These are phyloP conservation scores for Stenchaetothrips biformis DNA, from an alignment of 2,888 invertebrate genomes.

Conservation along the genomic window DNA sequence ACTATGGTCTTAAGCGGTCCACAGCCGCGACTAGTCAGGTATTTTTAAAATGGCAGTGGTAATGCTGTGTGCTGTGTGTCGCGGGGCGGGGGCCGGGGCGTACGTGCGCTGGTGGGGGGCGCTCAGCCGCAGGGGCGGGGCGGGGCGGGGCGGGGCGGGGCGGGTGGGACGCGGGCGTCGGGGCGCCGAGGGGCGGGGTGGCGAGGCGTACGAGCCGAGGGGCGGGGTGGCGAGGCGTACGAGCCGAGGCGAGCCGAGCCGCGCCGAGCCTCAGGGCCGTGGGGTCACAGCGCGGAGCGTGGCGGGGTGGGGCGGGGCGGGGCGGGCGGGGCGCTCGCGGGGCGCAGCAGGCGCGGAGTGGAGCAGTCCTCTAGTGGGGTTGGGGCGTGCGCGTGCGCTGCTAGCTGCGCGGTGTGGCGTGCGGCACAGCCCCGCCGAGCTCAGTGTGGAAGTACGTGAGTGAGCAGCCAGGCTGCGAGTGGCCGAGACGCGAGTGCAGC, in stretches of 20 bases:
- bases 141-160: too few relatives aligned
- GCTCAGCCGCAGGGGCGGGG: neutral
- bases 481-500: too few relatives aligned
- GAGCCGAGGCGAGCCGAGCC: neutral
- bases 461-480: neutral
- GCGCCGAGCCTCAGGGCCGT: neutral
- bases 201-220: neutral
- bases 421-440: neutral
- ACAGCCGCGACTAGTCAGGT: neutral
- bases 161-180: too few relatives aligned
- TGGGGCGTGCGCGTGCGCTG: neutral
- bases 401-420: neutral
- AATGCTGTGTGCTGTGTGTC: neutral
- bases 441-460: neutral
- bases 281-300: conserved; percentile 12
- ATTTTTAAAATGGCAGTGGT: conserved; percentile 22
- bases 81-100: too few relatives aligned
- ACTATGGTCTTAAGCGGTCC: neutral
- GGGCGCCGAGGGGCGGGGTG: too few relatives aligned
- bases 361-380: neutral
- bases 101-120: neutral
- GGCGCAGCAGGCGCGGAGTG: neutral
- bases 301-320: neutral
- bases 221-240: too few relatives aligned
- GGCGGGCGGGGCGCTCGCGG: neutral